These are phyloP conservation scores for Acromyrmex charruanus DNA, from an alignment of 1,140 invertebrate species.

Conservation along the genomic window DNA sequence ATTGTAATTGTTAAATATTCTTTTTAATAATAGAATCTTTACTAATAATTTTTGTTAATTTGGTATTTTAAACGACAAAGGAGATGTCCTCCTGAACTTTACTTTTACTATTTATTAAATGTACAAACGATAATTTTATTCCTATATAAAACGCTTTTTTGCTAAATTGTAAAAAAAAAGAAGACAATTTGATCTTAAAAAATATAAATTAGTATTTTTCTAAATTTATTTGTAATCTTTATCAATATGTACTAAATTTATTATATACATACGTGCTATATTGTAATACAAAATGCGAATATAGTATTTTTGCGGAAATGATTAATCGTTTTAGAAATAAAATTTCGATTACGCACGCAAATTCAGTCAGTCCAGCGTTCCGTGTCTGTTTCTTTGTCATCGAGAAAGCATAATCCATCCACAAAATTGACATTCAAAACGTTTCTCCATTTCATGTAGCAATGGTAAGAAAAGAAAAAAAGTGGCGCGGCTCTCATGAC, in stretches of 20 bases:
- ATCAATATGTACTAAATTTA: neutral
- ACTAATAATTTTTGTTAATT: neutral
- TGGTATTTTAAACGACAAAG: neutral
- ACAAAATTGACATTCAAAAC: slow-evolving; percentile 12
- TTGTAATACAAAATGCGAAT: neutral
- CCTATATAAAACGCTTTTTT: neutral
- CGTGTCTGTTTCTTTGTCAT: slow-evolving; percentile 29
- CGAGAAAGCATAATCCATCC: slow-evolving; percentile 31
- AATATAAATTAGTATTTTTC: neutral
- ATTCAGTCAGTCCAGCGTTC: neutral
- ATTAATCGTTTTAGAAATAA: neutral
- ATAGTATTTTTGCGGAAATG: neutral
- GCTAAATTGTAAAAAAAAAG: neutral
- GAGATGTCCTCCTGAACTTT: neutral
- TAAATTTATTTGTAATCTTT: neutral
- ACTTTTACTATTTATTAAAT: neutral
- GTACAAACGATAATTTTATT: neutral
- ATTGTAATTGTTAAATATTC: neutral
- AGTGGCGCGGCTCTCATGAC: slow-evolving; percentile 21
- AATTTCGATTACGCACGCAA: slow-evolving; percentile 10
- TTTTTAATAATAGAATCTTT: neutral
- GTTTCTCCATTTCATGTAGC: slow-evolving; percentile 28
- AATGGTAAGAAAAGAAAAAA: slow-evolving; percentile 10
- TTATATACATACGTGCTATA: neutral
- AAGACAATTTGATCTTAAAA: neutral